Evolutionary conservation across 2,113 vertebrate species (phyloP).

Genomic region (Tauraco erythrolophus): DNA sequence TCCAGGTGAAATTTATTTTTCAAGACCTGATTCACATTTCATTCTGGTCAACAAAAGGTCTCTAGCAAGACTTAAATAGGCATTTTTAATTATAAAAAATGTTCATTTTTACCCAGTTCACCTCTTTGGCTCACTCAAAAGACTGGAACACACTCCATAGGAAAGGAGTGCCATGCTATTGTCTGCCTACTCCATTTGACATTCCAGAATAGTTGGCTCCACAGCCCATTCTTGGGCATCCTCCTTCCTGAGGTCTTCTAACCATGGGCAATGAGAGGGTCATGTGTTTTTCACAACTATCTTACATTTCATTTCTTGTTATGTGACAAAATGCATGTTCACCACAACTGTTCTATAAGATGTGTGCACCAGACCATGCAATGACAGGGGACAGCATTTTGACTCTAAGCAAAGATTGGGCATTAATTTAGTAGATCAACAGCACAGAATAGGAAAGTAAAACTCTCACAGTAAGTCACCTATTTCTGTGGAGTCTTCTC

Average conservation of each 20-base stretch:
- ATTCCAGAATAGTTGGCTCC: background rate
- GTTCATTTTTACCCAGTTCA: background rate
- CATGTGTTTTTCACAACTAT: background rate
- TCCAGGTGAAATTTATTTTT: background rate
- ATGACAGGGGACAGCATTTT: background rate
- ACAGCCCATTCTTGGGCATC: background rate
- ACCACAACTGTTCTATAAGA: background rate
- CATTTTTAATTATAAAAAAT: background rate
- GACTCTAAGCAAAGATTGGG: background rate
- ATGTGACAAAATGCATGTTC: background rate
- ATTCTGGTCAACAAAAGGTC: background rate
- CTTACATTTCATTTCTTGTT: background rate
- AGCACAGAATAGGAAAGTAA: background rate
- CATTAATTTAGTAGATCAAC: background rate
- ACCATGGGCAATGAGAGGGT: background rate
- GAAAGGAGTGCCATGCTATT: background rate
- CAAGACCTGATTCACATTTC: background rate
- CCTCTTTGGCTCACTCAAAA: background rate
- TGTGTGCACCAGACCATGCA: background rate
- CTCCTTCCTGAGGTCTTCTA: background rate
- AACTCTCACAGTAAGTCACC: background rate
- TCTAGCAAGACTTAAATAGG: background rate
- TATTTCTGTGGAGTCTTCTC: background rate
- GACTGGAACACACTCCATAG: background rate
- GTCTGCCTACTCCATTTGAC: background rate